Conservation (phyloP, 2,113 vertebrate genomes). For the Leptobrachium ailaonicum region DNA sequence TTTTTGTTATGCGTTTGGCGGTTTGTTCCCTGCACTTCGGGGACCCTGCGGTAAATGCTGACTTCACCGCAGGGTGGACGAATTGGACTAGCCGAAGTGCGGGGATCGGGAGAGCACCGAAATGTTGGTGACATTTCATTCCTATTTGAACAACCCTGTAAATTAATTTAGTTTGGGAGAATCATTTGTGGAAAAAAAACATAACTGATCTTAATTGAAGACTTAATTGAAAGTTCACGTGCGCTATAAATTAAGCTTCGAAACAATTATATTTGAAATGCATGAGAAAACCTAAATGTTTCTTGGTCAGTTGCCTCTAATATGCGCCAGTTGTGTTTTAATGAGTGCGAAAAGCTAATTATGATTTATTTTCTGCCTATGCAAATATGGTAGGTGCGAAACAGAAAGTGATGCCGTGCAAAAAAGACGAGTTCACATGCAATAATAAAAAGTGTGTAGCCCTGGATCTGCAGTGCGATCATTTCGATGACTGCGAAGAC, state of each 20-base stretch:
- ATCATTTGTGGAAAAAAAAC: constrained; percentile 47
- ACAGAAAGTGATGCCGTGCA: constrained; percentile 75
- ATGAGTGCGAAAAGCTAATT: constrained; percentile 36
- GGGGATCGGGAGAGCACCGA: too few relatives aligned
- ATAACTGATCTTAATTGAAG: constrained; percentile 55
- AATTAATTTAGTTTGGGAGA: constrained; percentile 48
- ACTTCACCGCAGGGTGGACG: too few relatives aligned
- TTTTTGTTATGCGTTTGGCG: too few relatives aligned
- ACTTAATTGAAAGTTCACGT: constrained; percentile 46
- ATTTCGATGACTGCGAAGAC: constrained; percentile 92
- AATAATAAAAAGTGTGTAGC: constrained; percentile 84
- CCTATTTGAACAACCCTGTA: too few relatives aligned
- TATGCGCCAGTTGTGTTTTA: constrained; percentile 23
- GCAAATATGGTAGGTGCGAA: constrained; percentile 12
- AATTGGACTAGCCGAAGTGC: too few relatives aligned
- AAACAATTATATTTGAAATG: constrained; percentile 46
- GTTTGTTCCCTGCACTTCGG: too few relatives aligned
- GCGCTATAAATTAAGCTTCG: constrained; percentile 13
- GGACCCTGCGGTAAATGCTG: too few relatives aligned
- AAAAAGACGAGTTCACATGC: constrained; percentile 92
- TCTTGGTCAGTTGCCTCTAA: not conserved
- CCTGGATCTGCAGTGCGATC: constrained; percentile 85
- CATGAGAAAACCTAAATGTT: constrained; percentile 19
- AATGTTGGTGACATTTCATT: too few relatives aligned
- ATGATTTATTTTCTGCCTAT: constrained; percentile 39